Base-by-base conservation (phyloP, 2,888 invertebrate genomes). In the Drosophila borborema region DNA sequence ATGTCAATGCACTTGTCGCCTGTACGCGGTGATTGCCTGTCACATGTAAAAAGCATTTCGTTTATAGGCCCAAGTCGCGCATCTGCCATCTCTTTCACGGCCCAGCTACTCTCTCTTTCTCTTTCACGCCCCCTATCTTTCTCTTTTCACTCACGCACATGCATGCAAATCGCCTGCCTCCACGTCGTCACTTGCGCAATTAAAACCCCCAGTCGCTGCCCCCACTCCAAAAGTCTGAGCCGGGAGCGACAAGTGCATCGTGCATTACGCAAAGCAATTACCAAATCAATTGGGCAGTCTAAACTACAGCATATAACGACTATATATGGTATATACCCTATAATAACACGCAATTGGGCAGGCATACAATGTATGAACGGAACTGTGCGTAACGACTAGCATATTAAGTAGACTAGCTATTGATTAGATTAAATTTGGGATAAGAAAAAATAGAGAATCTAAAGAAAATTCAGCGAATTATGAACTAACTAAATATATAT, bases 1-100 rank as follows among this genome's bases (percentile, higher is more conserved):
- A 74, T 68, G 82, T 82, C 82, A 86, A 71, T 89, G 84, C 74
- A 84, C 84, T 89, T 76, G 86, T 72, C 84, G 84, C 80, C 82
- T 72, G 58, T 31, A 51, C 67, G 49, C 48, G 41, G 14, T 56
- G 63, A 59, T 73, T 53, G 64, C 63, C 45, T 74, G 74, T 71
- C 74, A 64, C 74, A 81, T 81, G 82, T 73, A 70, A 61, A 74
- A 81, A 66, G 54, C 79, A 78, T 78, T 81, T 63, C 65, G 18
- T 40, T 69, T 64, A 58, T 61, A 36, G 67, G 54, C 77, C 59
- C 67, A 64, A 68, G 64, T 58, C 46, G 18, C 46, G 16, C 58
- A 65, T 59, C 55, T 63, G 60, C 56, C 34, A 49, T 54, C 63
- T 55, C 58, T 43, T 31, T 49, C 23, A 12, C 62, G 31, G 38